Conservation (phyloP, 2,888 invertebrate genomes). For the Tridacna crocea region DNA sequence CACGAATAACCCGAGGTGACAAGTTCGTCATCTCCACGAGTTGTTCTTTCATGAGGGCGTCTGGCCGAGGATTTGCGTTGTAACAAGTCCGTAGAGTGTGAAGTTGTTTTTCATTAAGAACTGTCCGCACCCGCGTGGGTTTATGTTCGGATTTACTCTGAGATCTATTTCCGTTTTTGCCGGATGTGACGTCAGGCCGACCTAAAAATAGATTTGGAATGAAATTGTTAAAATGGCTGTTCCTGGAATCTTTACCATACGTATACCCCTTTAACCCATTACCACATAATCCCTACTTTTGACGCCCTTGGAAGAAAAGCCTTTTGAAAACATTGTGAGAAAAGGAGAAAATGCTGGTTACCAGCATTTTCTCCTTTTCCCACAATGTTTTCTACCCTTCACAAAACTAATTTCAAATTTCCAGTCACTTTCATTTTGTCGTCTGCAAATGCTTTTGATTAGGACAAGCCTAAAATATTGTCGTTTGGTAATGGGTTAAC, state of each 20-base stretch:
- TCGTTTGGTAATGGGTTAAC: no score
- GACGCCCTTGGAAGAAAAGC: no score
- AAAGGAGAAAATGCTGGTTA: background rate
- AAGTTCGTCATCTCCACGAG: constrained; percentile 99
- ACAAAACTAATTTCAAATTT: no score
- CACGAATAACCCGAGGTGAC: constrained; percentile 98
- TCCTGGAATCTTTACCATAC: background rate
- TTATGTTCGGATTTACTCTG: constrained; percentile 86
- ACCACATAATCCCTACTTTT: no score
- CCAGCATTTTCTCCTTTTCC: background rate
- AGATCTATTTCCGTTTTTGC: constrained; percentile 66
- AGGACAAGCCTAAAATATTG: no score
- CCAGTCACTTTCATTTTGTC: no score
- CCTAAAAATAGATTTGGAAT: constrained; percentile 61
- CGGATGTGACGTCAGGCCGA: constrained; percentile 56
- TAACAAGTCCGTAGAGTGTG: constrained; percentile 99
- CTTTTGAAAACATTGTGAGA: no score
- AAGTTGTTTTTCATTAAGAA: constrained; percentile 98
- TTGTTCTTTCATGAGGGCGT: constrained; percentile 99
- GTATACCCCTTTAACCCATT: background rate
- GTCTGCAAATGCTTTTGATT: no score
- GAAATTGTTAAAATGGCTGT: background rate
- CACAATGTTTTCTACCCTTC: constrained; percentile 1
- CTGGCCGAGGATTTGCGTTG: constrained; percentile 98
- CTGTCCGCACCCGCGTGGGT: constrained; percentile 99